Evolutionary conservation across 2,888 invertebrate species (phyloP).

Genomic region (Brachypterus glaber): DNA sequence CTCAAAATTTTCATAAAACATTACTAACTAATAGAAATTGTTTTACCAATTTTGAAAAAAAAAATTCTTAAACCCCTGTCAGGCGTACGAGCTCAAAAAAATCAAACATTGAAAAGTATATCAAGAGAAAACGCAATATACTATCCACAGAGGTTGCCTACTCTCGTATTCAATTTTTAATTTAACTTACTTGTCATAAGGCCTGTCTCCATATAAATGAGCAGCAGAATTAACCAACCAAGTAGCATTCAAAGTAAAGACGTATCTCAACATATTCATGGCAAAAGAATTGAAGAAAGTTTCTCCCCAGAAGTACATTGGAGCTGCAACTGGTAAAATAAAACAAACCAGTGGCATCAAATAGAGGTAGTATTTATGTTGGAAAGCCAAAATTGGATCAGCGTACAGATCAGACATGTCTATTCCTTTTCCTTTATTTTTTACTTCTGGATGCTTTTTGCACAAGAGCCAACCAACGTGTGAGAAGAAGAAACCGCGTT

Average conservation of each 20-base stretch:
- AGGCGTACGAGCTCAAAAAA: no score
- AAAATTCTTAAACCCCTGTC: no score
- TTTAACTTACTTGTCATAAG: slow-evolving; percentile 57
- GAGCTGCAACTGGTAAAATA: slow-evolving; percentile 63
- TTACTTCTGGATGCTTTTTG: slow-evolving; percentile 84
- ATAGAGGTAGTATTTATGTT: slow-evolving; percentile 57
- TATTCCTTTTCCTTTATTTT: slow-evolving; percentile 72
- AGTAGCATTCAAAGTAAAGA: slow-evolving; percentile 69
- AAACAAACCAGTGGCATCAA: slow-evolving; percentile 67
- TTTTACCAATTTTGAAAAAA: no score
- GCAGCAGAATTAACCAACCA: slow-evolving; percentile 87
- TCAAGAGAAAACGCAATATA: no score
- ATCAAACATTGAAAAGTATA: no score
- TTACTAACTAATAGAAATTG: no score
- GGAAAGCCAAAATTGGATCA: slow-evolving; percentile 79
- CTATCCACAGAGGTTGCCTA: no score
- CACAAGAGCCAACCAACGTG: slow-evolving; percentile 92
- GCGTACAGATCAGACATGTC: slow-evolving; percentile 74
- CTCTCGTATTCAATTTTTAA: no score
- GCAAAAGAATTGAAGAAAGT: slow-evolving; percentile 56
- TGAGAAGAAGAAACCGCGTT: slow-evolving; percentile 89
- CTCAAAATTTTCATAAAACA: no score
- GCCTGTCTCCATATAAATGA: slow-evolving; percentile 68
- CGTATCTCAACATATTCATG: slow-evolving; percentile 66
- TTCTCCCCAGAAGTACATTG: slow-evolving; percentile 71